Base-by-base conservation (phyloP, 1,140 invertebrate genomes). In the Drosophila punjabiensis region DNA sequence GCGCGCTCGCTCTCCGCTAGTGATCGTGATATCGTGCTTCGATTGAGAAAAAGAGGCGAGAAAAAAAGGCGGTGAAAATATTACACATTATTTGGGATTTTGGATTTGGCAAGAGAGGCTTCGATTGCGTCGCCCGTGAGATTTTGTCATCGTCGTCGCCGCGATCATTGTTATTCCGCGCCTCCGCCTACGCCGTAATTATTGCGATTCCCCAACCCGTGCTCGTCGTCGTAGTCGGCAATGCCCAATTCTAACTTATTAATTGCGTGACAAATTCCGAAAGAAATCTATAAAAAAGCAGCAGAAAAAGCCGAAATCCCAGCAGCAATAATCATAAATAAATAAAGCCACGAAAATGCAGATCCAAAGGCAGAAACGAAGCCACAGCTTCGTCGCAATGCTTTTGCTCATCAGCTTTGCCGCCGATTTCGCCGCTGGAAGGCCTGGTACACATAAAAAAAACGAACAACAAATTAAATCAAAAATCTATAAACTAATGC, bases 1-100 rank as follows among this genome's bases (percentile, higher is more conserved):
- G 66, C 47, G 24, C 52, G 28, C 76, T 48, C 35, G 18, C 47
- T 16, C 52, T 33, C 32, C 39, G 33, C 58, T 18, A 37, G 64
- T 56, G 65, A 67, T 89, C 86, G 86, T 89, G 86, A 90, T 81
- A 86, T 89, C 86, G 86, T 89, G 86, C 89, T 61, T n/a, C 83
- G 85, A 89, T 89, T 89, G 79, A 80, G 80, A 73, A 82, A 82
- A 53, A 52, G 52, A 66, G 58, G 52, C 52, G 50, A 48, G 67
- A 82, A 78, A 56, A 53, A 63, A 66, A 68, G 52, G 58, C 56
- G 52, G 67, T 71, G 64, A 71, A 65, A 79, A 89, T 82, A 85
- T 90, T 89, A 89, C 86, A 89, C 88, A 89, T 85, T 88, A 74
- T 76, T 84, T 81, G 73, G 55, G 20, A 39, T 56, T 55, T 37